Percentiles rank a stretch among this genome's conserved stretches.
These are phyloP conservation scores for Alosa alosa DNA, from an alignment of 2,113 vertebrate species.

Conservation along the genomic window DNA sequence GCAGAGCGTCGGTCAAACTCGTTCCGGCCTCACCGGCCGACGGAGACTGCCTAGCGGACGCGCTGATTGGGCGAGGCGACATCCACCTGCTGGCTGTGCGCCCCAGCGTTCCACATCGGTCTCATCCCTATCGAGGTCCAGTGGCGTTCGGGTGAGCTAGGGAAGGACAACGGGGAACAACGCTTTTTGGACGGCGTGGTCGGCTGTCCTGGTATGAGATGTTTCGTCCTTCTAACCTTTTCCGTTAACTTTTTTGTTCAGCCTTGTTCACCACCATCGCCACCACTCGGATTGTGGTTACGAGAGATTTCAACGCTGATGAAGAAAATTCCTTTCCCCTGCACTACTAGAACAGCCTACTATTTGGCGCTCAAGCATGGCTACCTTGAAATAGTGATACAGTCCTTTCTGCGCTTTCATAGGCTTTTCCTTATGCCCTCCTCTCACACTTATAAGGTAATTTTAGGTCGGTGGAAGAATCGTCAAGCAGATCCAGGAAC, in stretches of 20 bases:
- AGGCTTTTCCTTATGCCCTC: not conserved
- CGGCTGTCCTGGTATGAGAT: constrained; percentile 34
- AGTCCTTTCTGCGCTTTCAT: constrained; percentile 3
- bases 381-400: constrained; percentile 16
- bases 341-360: not conserved
- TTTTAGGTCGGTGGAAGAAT: not conserved
- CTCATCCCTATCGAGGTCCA: not conserved
- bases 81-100: constrained; percentile 34
- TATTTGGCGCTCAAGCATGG: constrained; percentile 13
- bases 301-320: not conserved
- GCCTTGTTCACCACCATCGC: not conserved
- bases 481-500: not conserved
- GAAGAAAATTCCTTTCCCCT: not conserved
- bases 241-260: not conserved
- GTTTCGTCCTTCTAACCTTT: constrained; percentile 36
- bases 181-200: constrained; percentile 1
- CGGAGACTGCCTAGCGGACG: constrained; percentile 10
- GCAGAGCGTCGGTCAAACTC: constrained; percentile 68
- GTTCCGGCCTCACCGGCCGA: constrained; percentile 47
- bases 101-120: not conserved
- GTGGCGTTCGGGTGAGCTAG: not conserved
- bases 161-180: constrained; percentile 21
- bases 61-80: constrained; percentile 42
- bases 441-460: constrained; percentile 1
- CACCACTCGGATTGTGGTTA: not conserved